phyloP scores from a whole-genome alignment of 2,797 vertebrate species.

The Fundulus diaphanus region DNA sequence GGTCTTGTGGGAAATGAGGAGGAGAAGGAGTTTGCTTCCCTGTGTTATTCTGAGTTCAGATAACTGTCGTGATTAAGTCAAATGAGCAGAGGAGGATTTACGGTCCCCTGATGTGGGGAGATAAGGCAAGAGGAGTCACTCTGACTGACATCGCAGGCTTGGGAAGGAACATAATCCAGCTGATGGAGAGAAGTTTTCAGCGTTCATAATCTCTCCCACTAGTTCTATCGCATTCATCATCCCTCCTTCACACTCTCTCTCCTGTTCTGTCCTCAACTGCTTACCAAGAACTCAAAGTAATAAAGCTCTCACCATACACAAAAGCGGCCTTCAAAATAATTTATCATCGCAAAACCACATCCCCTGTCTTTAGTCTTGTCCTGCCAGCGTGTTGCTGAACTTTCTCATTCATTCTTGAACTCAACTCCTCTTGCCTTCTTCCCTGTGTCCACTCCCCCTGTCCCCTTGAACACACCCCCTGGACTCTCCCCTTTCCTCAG shows the following conservation, averaged over 20 bases:
- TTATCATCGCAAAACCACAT: constrained; percentile 31
- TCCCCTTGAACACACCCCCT: constrained; percentile 68
- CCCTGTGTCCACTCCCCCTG: constrained; percentile 78
- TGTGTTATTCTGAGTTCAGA: constrained; percentile 80
- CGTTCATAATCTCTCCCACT: constrained; percentile 54
- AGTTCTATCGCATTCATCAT: constrained; percentile 63
- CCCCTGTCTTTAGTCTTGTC: constrained; percentile 20
- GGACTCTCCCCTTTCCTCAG: constrained; percentile 76
- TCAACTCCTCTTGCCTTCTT: constrained; percentile 69
- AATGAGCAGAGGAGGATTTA: constrained; percentile 82
- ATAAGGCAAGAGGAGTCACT: constrained; percentile 77
- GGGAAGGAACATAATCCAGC: constrained; percentile 70
- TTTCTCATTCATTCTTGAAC: constrained; percentile 58
- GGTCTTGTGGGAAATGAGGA: constrained; percentile 46
- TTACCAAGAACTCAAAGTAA: constrained; percentile 31
- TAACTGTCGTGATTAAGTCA: constrained; percentile 82
- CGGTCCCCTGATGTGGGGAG: constrained; percentile 75
- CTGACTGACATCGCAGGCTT: constrained; percentile 73
- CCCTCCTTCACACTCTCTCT: constrained; percentile 17
- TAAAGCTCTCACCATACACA: constrained; percentile 19
- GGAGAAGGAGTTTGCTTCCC: constrained; percentile 56
- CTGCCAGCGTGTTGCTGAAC: constrained; percentile 49
- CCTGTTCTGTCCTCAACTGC: constrained; percentile 9
- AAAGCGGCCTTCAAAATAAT: constrained; percentile 27
- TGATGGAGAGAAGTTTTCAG: constrained; percentile 66